Percentiles rank a stretch among this genome's conserved stretches.
phyloP scores from a whole-genome alignment of 2,113 vertebrate species.

The Sus scrofa region T2T-Sscrofa CM000825.6:55549001-55549500 shows the following conservation, averaged over 20 bases:
- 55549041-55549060: background rate
- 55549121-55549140: background rate
- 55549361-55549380: no score
- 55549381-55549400: no score
- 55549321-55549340: no score
- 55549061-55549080: background rate
- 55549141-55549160: background rate
- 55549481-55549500: no score
- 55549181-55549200: background rate
- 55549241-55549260: background rate
- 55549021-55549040: background rate
- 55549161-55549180: background rate
- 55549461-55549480: no score
- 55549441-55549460: no score
- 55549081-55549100: background rate
- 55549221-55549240: background rate
- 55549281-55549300: no score
- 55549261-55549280: background rate
- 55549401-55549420: no score
- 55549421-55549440: no score
- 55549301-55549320: no score
- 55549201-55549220: background rate
- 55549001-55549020: conserved; percentile 12
- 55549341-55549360: no score
- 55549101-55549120: background rate